Evolutionary conservation across 2,888 invertebrate genomes (phyloP), one percentile per base, ranked within the genome.

Genomic region (Athripsodes cinereus): DNA sequence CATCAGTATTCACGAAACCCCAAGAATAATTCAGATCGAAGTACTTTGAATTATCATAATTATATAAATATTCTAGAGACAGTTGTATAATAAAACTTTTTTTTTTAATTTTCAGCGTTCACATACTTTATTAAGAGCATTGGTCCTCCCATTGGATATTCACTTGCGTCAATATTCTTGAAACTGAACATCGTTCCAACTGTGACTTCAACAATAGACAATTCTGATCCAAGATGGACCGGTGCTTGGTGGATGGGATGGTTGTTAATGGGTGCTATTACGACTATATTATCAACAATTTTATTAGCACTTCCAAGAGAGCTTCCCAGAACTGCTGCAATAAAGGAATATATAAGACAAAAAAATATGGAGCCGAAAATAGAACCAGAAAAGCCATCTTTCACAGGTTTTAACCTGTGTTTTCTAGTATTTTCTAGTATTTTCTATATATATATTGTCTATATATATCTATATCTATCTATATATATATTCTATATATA

Each of bases 161-260:
- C 81, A 0, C 67, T 86, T 58, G 86, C 84, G 2, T 85, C 84
- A 2, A 74, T 85, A 63, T 84, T 84, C 47, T 70, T 87, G 18
- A 82, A 84, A 63, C 70, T 85, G 46, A 86, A 86, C 67, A 84
- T 87, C 34, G 83, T 82, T 5, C 86, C 86, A 2, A 74, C 77
- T 10, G 68, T 86, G 58, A 83, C 81, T 44, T 85, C 85, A 2
- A 82, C 82, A 1, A 84, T 89, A 60, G 79, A 78, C n/a, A 82
- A 78, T 58, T 76, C 77, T 57, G 88, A 88, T 73, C 88, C 88
- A 0, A 77, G 88, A 64, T 90, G 90, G 90, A 72, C 89, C 48
- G 90, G 89, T 1, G 89, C 90, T 16, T 90, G 89, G 89, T 90
- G 89, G 89, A 68, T 88, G 52, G 88, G 87, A 1, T 88, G 87